phyloP scores from a whole-genome alignment of 2,113 vertebrate species.

The Leucoraja erinaceus region DNA sequence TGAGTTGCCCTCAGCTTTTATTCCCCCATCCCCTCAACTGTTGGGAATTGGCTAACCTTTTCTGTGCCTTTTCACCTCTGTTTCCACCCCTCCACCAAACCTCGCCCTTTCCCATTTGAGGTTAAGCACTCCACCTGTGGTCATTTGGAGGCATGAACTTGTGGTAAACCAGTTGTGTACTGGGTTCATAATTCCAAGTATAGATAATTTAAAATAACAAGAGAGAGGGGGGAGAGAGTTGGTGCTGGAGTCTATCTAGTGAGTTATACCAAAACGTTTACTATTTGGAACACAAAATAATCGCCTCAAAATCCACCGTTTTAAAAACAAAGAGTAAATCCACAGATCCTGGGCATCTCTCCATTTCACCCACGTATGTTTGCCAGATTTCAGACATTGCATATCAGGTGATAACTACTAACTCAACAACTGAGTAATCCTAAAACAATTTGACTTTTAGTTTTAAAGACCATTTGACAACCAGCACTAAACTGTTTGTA shows the following conservation, averaged over 20 bases:
- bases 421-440: no score
- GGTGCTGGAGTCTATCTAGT: not conserved
- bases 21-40: not conserved
- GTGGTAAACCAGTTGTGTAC: not conserved
- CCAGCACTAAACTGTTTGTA: no score
- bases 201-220: not conserved
- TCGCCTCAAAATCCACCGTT: not conserved
- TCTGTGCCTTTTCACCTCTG: not conserved
- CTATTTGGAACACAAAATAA: not conserved
- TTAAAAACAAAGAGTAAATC: not conserved
- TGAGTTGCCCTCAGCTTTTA: slow-evolving; percentile 33
- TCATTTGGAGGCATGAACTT: not conserved
- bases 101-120: not conserved
- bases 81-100: not conserved
- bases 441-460: no score
- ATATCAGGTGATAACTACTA: not conserved
- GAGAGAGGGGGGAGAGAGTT: not conserved
- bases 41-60: slow-evolving; percentile 30
- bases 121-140: not conserved
- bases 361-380: not conserved
- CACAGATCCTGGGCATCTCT: not conserved
- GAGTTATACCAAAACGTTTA: not conserved
- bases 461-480: no score
- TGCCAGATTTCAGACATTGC: not conserved
- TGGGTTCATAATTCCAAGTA: not conserved